Evolutionary conservation across 2,888 invertebrate species (phyloP).

Genomic region (Gibbula magus): DNA sequence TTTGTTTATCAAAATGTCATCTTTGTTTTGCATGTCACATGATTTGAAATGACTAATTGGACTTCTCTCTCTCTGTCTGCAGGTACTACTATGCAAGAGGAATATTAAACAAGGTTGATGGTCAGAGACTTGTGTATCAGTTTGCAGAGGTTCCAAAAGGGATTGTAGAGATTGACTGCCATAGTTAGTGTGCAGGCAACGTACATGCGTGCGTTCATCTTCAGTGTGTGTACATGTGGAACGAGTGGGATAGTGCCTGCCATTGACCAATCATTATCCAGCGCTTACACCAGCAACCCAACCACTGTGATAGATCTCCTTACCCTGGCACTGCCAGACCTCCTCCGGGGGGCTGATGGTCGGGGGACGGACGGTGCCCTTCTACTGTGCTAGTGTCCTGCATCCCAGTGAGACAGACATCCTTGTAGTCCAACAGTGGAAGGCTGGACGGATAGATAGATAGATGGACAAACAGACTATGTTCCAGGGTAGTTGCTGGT

Average conservation of each 20-base stretch:
- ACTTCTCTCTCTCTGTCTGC: constrained; percentile 34
- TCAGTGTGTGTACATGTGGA: constrained; percentile 12
- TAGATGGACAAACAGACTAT: neutral
- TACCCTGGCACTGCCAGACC: neutral
- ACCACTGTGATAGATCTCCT: constrained; percentile 21
- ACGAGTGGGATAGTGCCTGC: constrained; percentile 1
- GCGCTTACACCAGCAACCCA: constrained; percentile 2
- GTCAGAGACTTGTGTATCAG: constrained; percentile 98
- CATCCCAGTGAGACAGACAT: neutral
- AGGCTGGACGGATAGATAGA: neutral
- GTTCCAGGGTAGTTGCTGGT: neutral
- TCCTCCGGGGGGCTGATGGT: neutral
- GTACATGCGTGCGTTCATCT: neutral
- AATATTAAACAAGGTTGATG: constrained; percentile 99
- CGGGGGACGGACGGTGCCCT: neutral
- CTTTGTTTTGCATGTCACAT: neutral
- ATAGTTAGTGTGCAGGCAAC: constrained; percentile 23
- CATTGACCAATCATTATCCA: constrained; percentile 8
- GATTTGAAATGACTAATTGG: neutral
- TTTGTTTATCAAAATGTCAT: no score
- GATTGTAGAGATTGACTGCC: constrained; percentile 96
- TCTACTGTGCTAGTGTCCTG: constrained; percentile 11
- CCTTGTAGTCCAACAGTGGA: no score
- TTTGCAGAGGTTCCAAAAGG: constrained; percentile 99
- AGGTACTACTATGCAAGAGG: constrained; percentile 98